Base-by-base conservation (phyloP, 2,113 vertebrate species). In the Anolis sagrei region DNA sequence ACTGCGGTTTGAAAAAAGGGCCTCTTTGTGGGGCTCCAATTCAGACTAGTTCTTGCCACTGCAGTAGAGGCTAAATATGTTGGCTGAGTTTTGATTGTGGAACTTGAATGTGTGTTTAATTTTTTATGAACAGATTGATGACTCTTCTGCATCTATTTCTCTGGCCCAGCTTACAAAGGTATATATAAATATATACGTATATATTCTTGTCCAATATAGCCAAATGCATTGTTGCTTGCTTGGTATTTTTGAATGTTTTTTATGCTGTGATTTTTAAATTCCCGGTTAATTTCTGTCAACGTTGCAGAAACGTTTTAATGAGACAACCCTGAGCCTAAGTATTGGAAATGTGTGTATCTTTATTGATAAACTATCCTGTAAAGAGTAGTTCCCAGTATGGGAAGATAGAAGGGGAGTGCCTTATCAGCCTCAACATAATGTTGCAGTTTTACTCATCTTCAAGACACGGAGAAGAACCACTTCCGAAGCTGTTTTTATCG, bases 111-210 rank as follows among this genome's bases (percentile, higher is more conserved):
- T 97, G 97, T 97, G 96, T 98, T 98, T 97, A 97, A 97, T 97
- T 97, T 97, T 97, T 97, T 96, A 94, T 96, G 95, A 98, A 98
- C 98, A 99, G 98, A 98, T 98, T 97, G 97, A 97, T 95, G 97
- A 97, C 96, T 97, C 97, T 95, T 97, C 96, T 95, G 96, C 97
- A 74, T 97, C 98, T 92, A 97, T 97, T 97, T 96, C 97, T 94
- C 95, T 98, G 95, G 97, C 97, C 93, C 96, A 98, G 96, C 98
- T 99, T 95, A 97, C 97, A 89, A 98, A 99, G 98, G 98, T 99
- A 99, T 93, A 93, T 92, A 92, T 94, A 94, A 69, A 89, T 81
- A 92, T 91, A 90, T 81, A 58, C 18, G 18, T 58, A 92, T 91
- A 90, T 94, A 95, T 96, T 95, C 92, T 94, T 92, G 94, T 93